Base-by-base conservation (phyloP, 2,797 vertebrate species). In the Cynodonichthys magdalenae region DNA sequence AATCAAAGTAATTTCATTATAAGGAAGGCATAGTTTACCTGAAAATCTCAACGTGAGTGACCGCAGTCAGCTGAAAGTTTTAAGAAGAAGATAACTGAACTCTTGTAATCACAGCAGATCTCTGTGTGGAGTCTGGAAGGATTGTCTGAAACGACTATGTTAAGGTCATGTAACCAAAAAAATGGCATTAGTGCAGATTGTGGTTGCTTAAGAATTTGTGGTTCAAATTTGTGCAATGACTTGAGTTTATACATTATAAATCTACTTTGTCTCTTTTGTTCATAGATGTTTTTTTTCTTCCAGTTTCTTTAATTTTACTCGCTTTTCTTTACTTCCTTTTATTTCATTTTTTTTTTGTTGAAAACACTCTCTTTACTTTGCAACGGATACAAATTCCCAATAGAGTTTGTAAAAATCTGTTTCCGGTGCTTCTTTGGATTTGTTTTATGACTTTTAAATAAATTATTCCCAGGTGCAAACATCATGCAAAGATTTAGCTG, bases 1-100 rank as follows among this genome's bases (percentile, higher is more conserved):
- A 20, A 44, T 36, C 15, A 18, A 15, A 50, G 48, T 54, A 65
- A 0, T 44, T 9, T 59, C 54, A 0, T 1, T 41, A 49, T 66
- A 28, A 67, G 59, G 51, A 9, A 60, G 66, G 54, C 62, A 47
- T 64, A 58, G n/a, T 66, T 53, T 34, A 64, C 53, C 54, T 62
- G 69, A 71, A 74, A 58, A 73, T 70, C 66, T 64, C 54, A 72
- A 73, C 71, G 50, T 72, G 56, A 69, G 59, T 54, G 34, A 20
- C 15, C 64, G 50, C 31, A 59, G 27, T 51, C 4, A 36, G 41
- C 31, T 7, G 31, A 31, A 31, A 31, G 6, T 31, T 31, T 31
- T 31, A 8, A 6, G 6, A 7, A 31, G 9, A 31, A 5, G 11
- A 39, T 14, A 14, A 65, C 53, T 3, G 27, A 36, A 31, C 14